These are phyloP conservation scores for Ammodytes marinus DNA, from an alignment of 2,113 vertebrate genomes.

Conservation along the genomic window DNA sequence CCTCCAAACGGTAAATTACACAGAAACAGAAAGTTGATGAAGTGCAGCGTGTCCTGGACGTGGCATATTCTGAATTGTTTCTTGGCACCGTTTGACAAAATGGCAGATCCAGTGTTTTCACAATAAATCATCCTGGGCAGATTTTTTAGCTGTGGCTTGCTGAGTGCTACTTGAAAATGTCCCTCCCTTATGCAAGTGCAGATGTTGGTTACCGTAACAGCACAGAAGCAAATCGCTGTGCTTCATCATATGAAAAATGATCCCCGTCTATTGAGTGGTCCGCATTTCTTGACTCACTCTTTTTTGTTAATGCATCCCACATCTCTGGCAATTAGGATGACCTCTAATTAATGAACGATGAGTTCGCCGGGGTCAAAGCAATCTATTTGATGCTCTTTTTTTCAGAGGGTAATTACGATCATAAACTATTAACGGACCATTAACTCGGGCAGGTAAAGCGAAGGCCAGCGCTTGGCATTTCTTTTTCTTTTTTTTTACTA, in stretches of 20 bases:
- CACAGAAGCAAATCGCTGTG: constrained; percentile 33
- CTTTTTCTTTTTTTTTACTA: constrained; percentile 19
- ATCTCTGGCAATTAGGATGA: constrained; percentile 78
- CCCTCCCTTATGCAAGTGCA: constrained; percentile 42
- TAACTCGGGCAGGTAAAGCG: constrained; percentile 75
- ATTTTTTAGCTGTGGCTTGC: constrained; percentile 52
- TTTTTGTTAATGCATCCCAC: constrained; percentile 71
- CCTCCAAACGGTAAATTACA: constrained; percentile 45
- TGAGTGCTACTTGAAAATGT: constrained; percentile 45
- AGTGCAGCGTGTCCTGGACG: constrained; percentile 42
- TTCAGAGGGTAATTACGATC: constrained; percentile 79
- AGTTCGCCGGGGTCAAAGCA: constrained; percentile 81
- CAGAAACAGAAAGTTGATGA: constrained; percentile 47
- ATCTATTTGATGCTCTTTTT: constrained; percentile 74
- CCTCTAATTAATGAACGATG: constrained; percentile 81
- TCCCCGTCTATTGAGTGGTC: constrained; percentile 33
- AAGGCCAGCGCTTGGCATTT: constrained; percentile 68
- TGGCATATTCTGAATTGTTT: constrained; percentile 51
- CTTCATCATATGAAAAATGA: constrained; percentile 70
- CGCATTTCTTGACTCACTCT: constrained; percentile 61
- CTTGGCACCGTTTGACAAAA: constrained; percentile 66
- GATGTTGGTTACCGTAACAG: constrained; percentile 54
- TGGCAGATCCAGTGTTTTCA: constrained; percentile 59
- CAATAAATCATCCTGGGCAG: constrained; percentile 57
- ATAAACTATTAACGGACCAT: constrained; percentile 82